Evolutionary conservation across 2,888 invertebrate genomes (phyloP).

Genomic region (Asteroscopus sphinx): DNA sequence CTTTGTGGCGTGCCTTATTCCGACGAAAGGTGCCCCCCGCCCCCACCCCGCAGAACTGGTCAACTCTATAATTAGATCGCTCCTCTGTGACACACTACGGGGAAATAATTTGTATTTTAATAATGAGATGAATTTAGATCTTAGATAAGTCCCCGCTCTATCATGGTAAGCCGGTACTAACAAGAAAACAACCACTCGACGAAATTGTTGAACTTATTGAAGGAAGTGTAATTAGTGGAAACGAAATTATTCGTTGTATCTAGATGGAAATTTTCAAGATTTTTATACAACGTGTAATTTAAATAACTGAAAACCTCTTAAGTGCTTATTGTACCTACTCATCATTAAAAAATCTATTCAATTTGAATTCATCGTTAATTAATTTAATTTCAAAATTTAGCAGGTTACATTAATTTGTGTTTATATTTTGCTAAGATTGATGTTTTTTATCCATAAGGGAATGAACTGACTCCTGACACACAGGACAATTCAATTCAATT

Average conservation of each 20-base stretch:
- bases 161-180: slow-evolving; percentile 12
- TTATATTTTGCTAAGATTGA: no score
- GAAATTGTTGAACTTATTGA: slow-evolving; percentile 23
- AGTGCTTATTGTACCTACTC: no score
- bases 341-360: no score
- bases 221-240: slow-evolving; percentile 14
- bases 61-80: slow-evolving; percentile 79
- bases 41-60: slow-evolving; percentile 59
- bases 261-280: neutral
- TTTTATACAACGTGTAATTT: no score
- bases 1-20: slow-evolving; percentile 78
- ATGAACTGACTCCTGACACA: no score
- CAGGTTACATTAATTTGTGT: no score
- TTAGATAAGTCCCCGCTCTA: slow-evolving; percentile 42
- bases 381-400: no score
- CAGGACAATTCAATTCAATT: no score
- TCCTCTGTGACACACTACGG: slow-evolving; percentile 62
- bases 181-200: slow-evolving; percentile 21
- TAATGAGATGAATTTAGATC: slow-evolving; percentile 56
- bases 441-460: no score
- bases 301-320: no score
- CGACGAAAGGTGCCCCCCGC: slow-evolving; percentile 57
- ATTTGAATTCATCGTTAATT: no score
- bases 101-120: slow-evolving; percentile 56
- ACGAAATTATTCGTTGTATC: slow-evolving; percentile 1